phyloP scores from a whole-genome alignment of 1,140 invertebrate species.

The Drosophila pandora region DNA sequence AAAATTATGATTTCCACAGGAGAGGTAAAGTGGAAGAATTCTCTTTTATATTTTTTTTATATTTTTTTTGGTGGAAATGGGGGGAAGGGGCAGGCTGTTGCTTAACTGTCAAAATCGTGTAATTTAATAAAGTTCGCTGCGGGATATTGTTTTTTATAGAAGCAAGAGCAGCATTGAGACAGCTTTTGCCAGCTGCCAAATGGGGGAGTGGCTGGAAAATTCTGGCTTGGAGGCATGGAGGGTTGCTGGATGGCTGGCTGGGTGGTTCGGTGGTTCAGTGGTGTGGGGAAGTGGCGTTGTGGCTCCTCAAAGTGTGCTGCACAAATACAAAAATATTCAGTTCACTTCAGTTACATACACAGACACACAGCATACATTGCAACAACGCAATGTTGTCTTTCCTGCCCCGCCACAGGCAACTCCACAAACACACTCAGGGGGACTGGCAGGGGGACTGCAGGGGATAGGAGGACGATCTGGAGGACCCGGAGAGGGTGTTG shows the following conservation, averaged over 20 bases:
- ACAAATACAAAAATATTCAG: conserved; percentile 57
- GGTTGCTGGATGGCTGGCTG: background rate
- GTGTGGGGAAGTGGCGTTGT: background rate
- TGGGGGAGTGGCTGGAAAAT: conserved; percentile 45
- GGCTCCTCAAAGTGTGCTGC: conserved; percentile 58
- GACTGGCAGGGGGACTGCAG: background rate
- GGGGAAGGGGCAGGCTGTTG: conserved; percentile 41
- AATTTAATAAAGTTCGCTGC: conserved; percentile 83
- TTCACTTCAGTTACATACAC: conserved; percentile 43
- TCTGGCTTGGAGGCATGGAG: conserved; percentile 1
- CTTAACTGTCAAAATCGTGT: conserved; percentile 83
- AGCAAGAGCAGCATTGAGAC: conserved; percentile 50
- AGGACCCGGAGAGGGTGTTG: background rate
- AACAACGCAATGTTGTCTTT: conserved; percentile 59
- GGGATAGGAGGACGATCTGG: background rate
- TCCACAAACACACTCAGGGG: conserved; percentile 26
- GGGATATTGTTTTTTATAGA: conserved; percentile 75
- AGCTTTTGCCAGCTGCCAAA: conserved; percentile 64
- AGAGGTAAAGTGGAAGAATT: background rate
- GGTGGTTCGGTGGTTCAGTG: background rate
- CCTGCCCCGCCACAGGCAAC: conserved; percentile 24
- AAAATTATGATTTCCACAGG: conserved; percentile 74
- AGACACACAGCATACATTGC: conserved; percentile 34
- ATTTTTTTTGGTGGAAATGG: background rate
- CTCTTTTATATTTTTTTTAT: background rate